These are phyloP conservation scores for Coenonympha glycerion DNA, from an alignment of 2,888 invertebrate species.

Conservation along the genomic window DNA sequence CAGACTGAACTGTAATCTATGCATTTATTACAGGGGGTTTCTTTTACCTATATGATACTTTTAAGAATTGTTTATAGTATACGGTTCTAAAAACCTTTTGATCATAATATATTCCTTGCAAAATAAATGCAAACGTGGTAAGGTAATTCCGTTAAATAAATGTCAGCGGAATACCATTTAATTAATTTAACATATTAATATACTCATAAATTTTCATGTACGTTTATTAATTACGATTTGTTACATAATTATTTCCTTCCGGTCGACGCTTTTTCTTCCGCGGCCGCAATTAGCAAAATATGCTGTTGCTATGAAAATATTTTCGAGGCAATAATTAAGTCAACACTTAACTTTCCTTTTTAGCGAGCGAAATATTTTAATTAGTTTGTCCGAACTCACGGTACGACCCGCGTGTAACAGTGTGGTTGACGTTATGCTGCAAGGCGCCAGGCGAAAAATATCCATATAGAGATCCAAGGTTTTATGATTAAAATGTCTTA, in stretches of 20 bases:
- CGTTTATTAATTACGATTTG: constrained; percentile 12
- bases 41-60: no score
- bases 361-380: constrained; percentile 67
- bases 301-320: constrained; percentile 21
- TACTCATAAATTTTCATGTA: not conserved
- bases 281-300: constrained; percentile 16
- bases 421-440: constrained; percentile 23
- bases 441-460: constrained; percentile 1
- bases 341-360: constrained; percentile 39
- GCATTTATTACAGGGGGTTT: no score
- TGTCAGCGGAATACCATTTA: not conserved
- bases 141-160: no score
- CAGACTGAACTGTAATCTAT: no score
- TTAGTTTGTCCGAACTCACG: constrained; percentile 54
- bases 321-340: constrained; percentile 34
- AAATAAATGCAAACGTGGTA: no score
- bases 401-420: constrained; percentile 27
- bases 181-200: no score
- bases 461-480: no score
- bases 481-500: no score
- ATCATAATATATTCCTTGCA: no score
- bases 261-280: constrained; percentile 22
- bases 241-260: constrained; percentile 27
- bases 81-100: no score
- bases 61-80: no score